Evolutionary conservation across 1,140 invertebrate genomes (phyloP), one percentile per base, ranked within the genome.

Genomic region (Orius insidiosus): DNA sequence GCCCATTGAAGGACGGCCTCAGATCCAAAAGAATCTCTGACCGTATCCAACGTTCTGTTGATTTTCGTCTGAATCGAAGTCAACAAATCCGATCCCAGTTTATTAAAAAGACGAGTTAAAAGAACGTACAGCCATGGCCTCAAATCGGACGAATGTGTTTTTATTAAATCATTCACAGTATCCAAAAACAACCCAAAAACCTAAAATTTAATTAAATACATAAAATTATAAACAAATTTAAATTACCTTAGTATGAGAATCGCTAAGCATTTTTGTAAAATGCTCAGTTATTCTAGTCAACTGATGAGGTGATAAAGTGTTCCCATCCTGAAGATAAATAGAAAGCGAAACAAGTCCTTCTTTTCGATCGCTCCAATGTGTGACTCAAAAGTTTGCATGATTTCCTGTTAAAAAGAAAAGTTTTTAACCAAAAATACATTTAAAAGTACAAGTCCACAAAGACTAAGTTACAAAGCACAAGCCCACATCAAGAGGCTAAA

Each of bases 211-310:
- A n/a, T 13, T 42, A 2, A 33, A 5, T n/a, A 15, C n/a, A 36
- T 10, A 15, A 5, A 3, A 15, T 36, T 9, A 36, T 11, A 36
- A 5, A 36, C n/a, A 15, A 18, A 40, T 5, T 43, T n/a, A 34
- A 18, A 9, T 45, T 59, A 72, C 73, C 66, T 95, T 95, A 2
- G 86, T 93, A 60, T 94, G 88, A n/a, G 87, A 85, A 62, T 96
- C 90, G 73, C 92, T 88, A 57, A 96, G 94, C 85, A 95, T 90
- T 67, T 88, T 85, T 36, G 85, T 84, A 58, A 94, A 88, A 50
- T 92, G 81, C 55, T 95, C 89, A 0, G 85, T 88, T 5, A 90
- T 71, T 53, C 79, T 73, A 37, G 77, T 76, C 31, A 92, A 65
- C 58, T 92, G 83, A 2, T 73, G 67, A 1, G 71, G 65, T 7